Conservation (phyloP, 2,888 invertebrate species). For the Lucinisca nassula region DNA sequence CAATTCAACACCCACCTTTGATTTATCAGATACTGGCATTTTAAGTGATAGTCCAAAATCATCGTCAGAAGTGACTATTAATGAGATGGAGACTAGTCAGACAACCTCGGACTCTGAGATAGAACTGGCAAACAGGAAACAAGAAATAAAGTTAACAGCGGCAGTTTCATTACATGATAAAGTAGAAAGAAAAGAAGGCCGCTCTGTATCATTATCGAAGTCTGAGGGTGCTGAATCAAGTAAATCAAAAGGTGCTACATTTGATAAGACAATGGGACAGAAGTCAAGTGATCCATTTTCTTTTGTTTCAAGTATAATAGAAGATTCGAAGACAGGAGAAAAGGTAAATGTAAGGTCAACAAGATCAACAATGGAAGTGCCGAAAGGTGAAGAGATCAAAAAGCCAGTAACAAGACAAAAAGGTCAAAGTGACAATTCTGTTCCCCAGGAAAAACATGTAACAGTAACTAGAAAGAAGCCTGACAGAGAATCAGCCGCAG, state of each 20-base stretch:
- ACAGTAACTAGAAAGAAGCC: slow-evolving; percentile 9
- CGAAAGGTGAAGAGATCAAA: slow-evolving; percentile 3
- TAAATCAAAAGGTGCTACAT: background rate
- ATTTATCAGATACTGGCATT: background rate
- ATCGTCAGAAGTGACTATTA: background rate
- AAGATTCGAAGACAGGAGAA: slow-evolving; percentile 18
- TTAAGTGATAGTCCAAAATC: background rate
- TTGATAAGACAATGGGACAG: background rate
- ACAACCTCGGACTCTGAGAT: background rate
- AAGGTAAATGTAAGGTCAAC: slow-evolving; percentile 13
- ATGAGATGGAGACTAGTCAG: background rate
- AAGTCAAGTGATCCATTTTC: slow-evolving; percentile 40
- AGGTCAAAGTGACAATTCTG: background rate
- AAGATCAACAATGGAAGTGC: slow-evolving; percentile 9
- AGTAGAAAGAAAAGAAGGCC: background rate
- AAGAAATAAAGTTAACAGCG: slow-evolving; percentile 32
- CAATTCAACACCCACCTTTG: background rate
- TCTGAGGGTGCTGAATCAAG: background rate
- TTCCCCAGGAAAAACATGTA: background rate
- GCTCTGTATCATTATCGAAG: background rate
- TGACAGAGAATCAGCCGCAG: slow-evolving; percentile 7
- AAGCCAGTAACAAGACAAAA: background rate
- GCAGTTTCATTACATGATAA: slow-evolving; percentile 32
- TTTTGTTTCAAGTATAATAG: slow-evolving; percentile 52
- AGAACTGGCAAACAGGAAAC: background rate